These are phyloP conservation scores for Catamblyrhynchus diadema DNA, from an alignment of 2,797 vertebrate species.

Conservation along the genomic window DNA sequence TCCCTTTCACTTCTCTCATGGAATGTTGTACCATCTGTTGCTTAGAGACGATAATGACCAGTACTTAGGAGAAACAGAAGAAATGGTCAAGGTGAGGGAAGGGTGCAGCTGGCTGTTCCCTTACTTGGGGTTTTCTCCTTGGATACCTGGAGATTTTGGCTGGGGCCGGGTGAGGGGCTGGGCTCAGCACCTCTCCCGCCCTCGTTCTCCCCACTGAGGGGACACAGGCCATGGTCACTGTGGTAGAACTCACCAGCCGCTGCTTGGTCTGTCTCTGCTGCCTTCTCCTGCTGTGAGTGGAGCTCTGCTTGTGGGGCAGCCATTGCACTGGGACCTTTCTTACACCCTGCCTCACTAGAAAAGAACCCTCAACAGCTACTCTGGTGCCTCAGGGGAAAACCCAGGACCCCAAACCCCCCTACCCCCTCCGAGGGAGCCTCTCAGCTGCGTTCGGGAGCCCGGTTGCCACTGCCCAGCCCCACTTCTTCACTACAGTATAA, in stretches of 20 bases:
- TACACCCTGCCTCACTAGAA: neutral
- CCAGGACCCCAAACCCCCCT: rapidly evolving
- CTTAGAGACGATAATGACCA: neutral
- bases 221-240: rapidly evolving
- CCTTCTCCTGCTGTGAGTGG: neutral
- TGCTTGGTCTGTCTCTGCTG: neutral
- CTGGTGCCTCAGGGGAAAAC: neutral
- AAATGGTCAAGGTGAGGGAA: neutral
- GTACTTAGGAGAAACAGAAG: neutral
- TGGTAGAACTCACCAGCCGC: rapidly evolving
- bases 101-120: neutral
- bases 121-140: neutral
- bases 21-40: neutral
- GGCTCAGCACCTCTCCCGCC: neutral
- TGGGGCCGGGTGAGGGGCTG: rapidly evolving
- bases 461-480: neutral
- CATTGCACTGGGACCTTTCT: too few species aligned
- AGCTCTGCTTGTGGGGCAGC: neutral
- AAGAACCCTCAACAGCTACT: neutral
- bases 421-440: neutral
- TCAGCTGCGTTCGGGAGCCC: neutral
- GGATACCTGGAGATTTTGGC: neutral
- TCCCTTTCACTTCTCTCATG: neutral
- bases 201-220: rapidly evolving
- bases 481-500: neutral